A percentile compares a stretch with the other conserved stretches of the same genome.
These are phyloP conservation scores for Crocidura indochinensis DNA, from an alignment of 2,797 vertebrate species.

Conservation along the genomic window DNA sequence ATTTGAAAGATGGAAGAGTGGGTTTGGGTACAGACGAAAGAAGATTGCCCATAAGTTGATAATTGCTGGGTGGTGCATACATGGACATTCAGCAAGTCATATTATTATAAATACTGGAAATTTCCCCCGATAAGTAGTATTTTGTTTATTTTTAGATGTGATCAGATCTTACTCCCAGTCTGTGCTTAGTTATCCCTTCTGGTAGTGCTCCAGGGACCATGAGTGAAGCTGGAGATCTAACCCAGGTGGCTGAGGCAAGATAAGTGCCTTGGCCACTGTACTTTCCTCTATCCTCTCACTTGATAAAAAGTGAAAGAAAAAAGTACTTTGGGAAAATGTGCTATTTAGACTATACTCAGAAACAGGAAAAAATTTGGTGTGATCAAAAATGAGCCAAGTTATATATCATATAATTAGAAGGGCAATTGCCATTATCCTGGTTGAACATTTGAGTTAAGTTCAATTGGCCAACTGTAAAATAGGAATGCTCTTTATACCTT, in stretches of 20 bases:
- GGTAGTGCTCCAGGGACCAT: no score
- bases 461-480: slow-evolving; percentile 25
- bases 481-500: slow-evolving; percentile 48
- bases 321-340: neutral
- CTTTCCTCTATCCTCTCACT: neutral
- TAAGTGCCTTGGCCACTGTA: no score
- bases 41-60: slow-evolving; percentile 46
- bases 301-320: slow-evolving; percentile 57
- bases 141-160: neutral
- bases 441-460: slow-evolving; percentile 23
- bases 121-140: slow-evolving; percentile 55
- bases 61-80: neutral
- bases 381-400: slow-evolving; percentile 43
- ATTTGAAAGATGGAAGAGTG: slow-evolving; percentile 56
- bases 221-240: no score
- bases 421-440: neutral
- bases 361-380: neutral
- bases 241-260: no score
- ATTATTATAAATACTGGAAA: slow-evolving; percentile 62
- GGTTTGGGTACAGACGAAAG: slow-evolving; percentile 24
- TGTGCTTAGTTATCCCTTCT: no score
- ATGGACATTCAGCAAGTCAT: neutral
- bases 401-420: slow-evolving; percentile 46
- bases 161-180: no score
- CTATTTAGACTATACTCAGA: slow-evolving; percentile 53